phyloP scores from a whole-genome alignment of 2,113 vertebrate species.

The Peromyscus leucopus region DNA sequence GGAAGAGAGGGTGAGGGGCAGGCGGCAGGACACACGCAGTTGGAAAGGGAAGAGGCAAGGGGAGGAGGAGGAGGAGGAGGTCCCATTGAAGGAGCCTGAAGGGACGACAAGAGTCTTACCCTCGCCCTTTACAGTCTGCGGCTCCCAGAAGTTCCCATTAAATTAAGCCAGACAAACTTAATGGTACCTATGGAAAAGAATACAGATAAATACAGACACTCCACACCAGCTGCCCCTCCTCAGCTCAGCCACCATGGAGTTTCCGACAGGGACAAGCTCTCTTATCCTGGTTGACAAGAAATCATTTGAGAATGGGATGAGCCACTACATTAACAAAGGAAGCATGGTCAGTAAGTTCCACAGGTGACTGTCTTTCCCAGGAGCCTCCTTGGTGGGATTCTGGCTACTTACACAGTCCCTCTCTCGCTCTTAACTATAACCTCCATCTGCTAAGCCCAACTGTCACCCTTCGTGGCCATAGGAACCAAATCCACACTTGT shows the following conservation, averaged over 20 bases:
- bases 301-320: slow-evolving; percentile 49
- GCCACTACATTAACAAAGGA: slow-evolving; percentile 54
- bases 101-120: slow-evolving; percentile 98
- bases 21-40: slow-evolving; percentile 84
- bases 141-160: slow-evolving; percentile 96
- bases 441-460: background rate
- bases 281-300: slow-evolving; percentile 70
- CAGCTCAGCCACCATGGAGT: slow-evolving; percentile 54
- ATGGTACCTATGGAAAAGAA: slow-evolving; percentile 99
- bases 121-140: slow-evolving; percentile 95
- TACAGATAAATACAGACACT: slow-evolving; percentile 97
- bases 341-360: background rate
- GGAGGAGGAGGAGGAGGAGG: slow-evolving; percentile 72
- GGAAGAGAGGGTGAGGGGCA: slow-evolving; percentile 84
- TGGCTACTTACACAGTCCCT: background rate
- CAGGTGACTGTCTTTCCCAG: slow-evolving; percentile 1
- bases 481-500: background rate
- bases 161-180: slow-evolving; percentile 99
- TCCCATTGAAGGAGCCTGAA: slow-evolving; percentile 93
- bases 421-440: background rate
- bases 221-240: slow-evolving; percentile 83
- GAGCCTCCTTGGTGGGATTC: background rate
- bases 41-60: slow-evolving; percentile 77
- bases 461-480: background rate
- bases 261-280: slow-evolving; percentile 73